Percentiles rank a stretch among this genome's conserved stretches.
Evolutionary conservation across 2,113 vertebrate genomes (phyloP).

Genomic region (Pao palembangensis): DNA sequence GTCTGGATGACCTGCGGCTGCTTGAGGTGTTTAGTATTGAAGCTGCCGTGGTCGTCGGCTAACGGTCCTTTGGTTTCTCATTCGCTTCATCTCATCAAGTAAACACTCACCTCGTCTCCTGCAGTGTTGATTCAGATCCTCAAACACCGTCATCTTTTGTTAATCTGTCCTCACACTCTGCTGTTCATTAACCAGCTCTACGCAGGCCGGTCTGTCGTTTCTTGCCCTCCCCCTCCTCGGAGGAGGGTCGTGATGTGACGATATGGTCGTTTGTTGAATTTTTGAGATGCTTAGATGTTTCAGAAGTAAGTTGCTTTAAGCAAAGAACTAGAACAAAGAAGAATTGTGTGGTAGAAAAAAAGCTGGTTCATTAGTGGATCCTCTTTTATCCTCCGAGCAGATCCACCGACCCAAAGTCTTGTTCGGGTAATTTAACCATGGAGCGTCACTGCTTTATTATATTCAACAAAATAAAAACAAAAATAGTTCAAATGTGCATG

Average conservation of each 20-base stretch:
- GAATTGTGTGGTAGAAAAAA: too few species aligned
- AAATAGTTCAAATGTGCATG: too few species aligned
- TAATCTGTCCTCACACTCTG: constrained; percentile 39
- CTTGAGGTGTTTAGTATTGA: too few species aligned
- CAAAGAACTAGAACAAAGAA: too few species aligned
- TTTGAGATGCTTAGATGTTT: too few species aligned
- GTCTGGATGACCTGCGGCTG: too few species aligned
- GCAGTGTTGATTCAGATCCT: constrained; percentile 25
- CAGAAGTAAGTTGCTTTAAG: too few species aligned
- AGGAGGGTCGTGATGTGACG: not conserved
- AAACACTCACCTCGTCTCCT: constrained; percentile 39
- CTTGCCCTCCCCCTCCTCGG: not conserved
- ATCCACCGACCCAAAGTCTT: too few species aligned
- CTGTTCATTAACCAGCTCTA: constrained; percentile 44
- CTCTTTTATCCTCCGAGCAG: too few species aligned
- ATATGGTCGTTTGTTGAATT: too few species aligned
- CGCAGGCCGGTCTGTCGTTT: not conserved
- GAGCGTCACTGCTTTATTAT: not conserved
- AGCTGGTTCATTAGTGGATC: too few species aligned
- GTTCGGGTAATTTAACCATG: constrained; percentile 21
- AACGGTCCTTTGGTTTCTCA: constrained; percentile 5
- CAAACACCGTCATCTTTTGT: constrained; percentile 39
- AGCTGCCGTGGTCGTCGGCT: not conserved
- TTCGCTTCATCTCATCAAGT: constrained; percentile 20
- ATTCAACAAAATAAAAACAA: too few species aligned